A percentile compares a stretch with the other conserved stretches of the same genome.
Conservation (phyloP, 2,888 invertebrate species). For the Caenorhabditis macrosperma region DNA sequence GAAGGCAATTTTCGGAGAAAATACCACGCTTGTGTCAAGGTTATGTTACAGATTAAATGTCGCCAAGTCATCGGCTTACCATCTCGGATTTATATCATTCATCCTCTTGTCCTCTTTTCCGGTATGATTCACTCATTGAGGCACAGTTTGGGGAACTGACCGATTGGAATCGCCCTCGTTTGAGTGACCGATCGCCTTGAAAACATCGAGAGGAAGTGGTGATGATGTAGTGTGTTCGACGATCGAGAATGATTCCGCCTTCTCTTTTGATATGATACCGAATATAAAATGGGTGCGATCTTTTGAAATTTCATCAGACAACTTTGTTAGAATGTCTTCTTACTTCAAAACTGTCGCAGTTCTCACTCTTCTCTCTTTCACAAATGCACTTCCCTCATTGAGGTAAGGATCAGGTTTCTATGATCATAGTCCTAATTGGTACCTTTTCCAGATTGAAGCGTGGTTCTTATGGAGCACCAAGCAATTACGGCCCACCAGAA, state of each 20-base stretch:
- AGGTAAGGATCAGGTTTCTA: no score
- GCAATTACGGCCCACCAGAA: conserved; percentile 33
- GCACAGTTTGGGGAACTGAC: conserved; percentile 42
- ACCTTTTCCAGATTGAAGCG: conserved; percentile 24
- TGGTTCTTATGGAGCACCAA: conserved; percentile 56
- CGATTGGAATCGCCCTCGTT: not conserved
- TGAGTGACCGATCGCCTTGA: conserved; percentile 31
- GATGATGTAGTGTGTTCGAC: conserved; percentile 51
- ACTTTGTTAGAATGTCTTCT: conserved; percentile 21
- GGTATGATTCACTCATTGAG: conserved; percentile 31
- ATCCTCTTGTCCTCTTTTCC: conserved; percentile 53
- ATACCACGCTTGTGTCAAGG: conserved; percentile 57
- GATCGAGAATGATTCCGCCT: conserved; percentile 35
- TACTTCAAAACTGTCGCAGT: conserved; percentile 9
- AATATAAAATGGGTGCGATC: conserved; percentile 24
- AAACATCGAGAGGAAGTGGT: conserved; percentile 29
- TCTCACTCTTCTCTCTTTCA: conserved; percentile 21
- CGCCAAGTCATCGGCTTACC: conserved; percentile 54
- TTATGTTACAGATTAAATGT: conserved; percentile 60
- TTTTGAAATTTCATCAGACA: conserved; percentile 36
- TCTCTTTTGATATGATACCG: conserved; percentile 8
- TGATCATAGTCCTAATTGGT: no score
- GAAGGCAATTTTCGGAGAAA: conserved; percentile 44
- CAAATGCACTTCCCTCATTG: conserved; percentile 6
- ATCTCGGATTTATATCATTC: conserved; percentile 60